A percentile compares a stretch with the other conserved stretches of the same genome.
phyloP scores from a whole-genome alignment of 2,888 invertebrate genomes.

The Epirrhoe alternata region DNA sequence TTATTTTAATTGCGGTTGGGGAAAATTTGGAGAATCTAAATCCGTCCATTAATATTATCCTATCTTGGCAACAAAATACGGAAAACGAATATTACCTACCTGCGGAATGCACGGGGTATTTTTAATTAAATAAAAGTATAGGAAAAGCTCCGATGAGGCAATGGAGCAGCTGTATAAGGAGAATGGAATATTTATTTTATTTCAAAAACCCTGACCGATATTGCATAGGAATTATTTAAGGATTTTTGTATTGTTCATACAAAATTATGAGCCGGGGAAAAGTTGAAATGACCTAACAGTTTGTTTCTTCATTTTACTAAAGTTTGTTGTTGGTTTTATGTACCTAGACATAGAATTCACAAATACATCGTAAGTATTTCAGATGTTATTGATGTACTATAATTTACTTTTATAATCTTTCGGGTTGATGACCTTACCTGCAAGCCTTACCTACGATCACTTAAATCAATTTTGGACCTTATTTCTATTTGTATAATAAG shows the following conservation, averaged over 20 bases:
- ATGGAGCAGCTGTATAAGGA: not conserved
- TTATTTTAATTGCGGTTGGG: not conserved
- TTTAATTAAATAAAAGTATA: not conserved
- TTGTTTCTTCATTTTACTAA: not conserved
- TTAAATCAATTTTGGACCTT: not conserved
- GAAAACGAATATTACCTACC: not conserved
- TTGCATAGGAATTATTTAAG: not conserved
- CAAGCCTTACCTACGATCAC: not conserved
- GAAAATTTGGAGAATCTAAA: not conserved
- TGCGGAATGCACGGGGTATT: not conserved
- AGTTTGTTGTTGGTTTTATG: not conserved
- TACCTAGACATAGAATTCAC: not conserved
- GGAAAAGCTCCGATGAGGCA: conserved; percentile 1
- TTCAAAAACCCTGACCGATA: not conserved
- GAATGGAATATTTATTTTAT: not conserved
- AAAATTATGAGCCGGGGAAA: not conserved
- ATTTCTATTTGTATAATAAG: not conserved
- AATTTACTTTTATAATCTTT: not conserved
- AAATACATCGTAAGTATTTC: not conserved
- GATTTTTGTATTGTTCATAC: not conserved
- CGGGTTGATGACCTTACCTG: not conserved
- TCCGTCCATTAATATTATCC: not conserved
- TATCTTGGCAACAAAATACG: not conserved
- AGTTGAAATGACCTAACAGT: too few relatives aligned
- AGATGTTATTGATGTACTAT: not conserved